phyloP scores from a whole-genome alignment of 2,797 vertebrate species.

The Allobates femoralis region DNA sequence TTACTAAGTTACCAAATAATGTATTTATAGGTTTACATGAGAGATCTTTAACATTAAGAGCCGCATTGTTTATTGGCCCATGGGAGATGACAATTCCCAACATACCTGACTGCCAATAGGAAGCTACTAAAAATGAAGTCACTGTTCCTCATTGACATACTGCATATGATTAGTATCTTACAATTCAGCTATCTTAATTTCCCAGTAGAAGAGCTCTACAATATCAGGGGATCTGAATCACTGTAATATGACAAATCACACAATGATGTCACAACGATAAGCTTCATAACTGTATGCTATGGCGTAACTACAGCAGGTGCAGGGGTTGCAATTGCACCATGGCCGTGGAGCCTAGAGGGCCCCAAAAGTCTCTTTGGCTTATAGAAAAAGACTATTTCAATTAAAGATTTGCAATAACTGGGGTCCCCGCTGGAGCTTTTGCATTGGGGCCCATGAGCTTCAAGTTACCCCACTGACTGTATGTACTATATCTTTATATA shows the following conservation, averaged over 20 bases:
- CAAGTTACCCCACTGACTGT: background rate
- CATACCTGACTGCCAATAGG: slow-evolving; percentile 1
- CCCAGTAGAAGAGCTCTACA: background rate
- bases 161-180: slow-evolving; percentile 15
- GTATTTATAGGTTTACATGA: slow-evolving; percentile 26
- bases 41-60: slow-evolving; percentile 18
- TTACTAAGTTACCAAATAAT: slow-evolving; percentile 15
- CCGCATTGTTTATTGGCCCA: slow-evolving; percentile 25
- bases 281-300: background rate
- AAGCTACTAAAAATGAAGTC: slow-evolving; percentile 20
- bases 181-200: slow-evolving; percentile 23
- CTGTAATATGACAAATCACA: background rate
- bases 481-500: no score
- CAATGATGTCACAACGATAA: background rate
- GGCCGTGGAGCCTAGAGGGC: no score
- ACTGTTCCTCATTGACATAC: background rate
- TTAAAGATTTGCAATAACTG: no score
- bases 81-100: background rate
- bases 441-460: no score
- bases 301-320: no score
- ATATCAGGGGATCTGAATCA: background rate
- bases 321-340: no score
- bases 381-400: no score
- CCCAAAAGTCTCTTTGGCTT: no score
- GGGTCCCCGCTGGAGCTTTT: no score